Evolutionary conservation across 2,888 invertebrate species (phyloP).

Genomic region (Catotricha subobsoleta): DNA sequence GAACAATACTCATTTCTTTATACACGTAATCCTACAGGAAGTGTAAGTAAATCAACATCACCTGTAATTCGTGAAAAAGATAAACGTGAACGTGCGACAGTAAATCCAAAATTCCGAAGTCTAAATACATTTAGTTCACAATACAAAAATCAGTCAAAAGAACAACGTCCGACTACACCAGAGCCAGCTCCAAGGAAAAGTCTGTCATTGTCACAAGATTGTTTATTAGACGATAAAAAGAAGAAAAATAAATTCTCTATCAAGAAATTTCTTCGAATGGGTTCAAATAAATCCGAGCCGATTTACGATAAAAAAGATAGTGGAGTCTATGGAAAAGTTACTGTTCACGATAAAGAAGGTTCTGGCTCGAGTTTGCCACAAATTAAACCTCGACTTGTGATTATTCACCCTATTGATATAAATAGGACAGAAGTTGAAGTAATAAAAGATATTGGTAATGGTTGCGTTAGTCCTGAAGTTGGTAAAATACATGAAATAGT

Average conservation of each 20-base stretch:
- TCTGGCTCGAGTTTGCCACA: neutral
- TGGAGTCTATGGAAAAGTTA: constrained; percentile 30
- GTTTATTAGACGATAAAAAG: constrained; percentile 40
- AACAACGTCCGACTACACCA: constrained; percentile 30
- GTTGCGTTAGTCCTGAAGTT: no score
- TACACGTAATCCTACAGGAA: constrained; percentile 38
- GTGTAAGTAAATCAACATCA: constrained; percentile 43
- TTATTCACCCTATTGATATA: constrained; percentile 74
- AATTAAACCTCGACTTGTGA: constrained; percentile 61
- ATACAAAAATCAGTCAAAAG: constrained; percentile 17
- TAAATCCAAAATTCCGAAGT: constrained; percentile 41
- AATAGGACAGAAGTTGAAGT: constrained; percentile 69
- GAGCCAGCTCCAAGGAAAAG: constrained; percentile 52
- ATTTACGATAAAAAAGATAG: constrained; percentile 29
- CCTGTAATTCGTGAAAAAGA: constrained; percentile 58
- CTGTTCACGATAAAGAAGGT: constrained; percentile 21
- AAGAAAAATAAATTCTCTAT: constrained; percentile 64
- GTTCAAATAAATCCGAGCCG: constrained; percentile 44
- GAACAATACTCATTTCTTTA: constrained; percentile 33
- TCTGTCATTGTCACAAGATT: constrained; percentile 59
- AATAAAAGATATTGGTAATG: no score
- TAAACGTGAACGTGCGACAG: constrained; percentile 49
- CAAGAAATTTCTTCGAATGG: constrained; percentile 66
- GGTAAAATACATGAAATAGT: constrained; percentile 21
- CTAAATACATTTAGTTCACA: constrained; percentile 29